phyloP scores from a whole-genome alignment of 1,140 invertebrate genomes.

The Melipona quadrifasciata region DNA sequence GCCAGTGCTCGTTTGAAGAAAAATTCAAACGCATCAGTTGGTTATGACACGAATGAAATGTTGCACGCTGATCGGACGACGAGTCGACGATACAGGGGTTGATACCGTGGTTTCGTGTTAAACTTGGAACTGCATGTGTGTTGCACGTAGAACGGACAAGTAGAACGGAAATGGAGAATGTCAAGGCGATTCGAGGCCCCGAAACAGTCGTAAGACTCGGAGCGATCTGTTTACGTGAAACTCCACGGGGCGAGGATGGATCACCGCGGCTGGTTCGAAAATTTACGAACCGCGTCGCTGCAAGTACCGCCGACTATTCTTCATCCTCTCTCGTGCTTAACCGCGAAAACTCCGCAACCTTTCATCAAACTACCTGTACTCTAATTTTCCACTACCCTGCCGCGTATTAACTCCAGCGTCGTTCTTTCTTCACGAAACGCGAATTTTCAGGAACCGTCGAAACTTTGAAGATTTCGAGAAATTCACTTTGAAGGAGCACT shows the following conservation, averaged over 20 bases:
- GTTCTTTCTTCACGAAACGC: not conserved
- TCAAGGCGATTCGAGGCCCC: not conserved
- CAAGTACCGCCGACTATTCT: not conserved
- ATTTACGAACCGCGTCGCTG: constrained; percentile 29
- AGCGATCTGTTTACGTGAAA: constrained; percentile 25
- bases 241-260: not conserved
- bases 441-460: no score
- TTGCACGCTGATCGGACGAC: not conserved
- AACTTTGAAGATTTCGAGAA: not conserved
- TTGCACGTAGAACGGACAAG: not conserved
- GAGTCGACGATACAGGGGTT: not conserved
- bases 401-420: not conserved
- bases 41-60: no score
- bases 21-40: no score
- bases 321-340: not conserved
- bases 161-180: not conserved
- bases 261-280: not conserved
- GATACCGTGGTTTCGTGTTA: no score
- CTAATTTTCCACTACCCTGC: not conserved
- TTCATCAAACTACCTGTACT: not conserved
- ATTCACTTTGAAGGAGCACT: accelerated
- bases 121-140: accelerated
- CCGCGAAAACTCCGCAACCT: not conserved
- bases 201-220: not conserved
- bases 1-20: no score